A percentile compares a stretch with the other conserved stretches of the same genome.
phyloP scores from a whole-genome alignment of 2,113 vertebrate species.

The Myxocyprinus asiaticus region DNA sequence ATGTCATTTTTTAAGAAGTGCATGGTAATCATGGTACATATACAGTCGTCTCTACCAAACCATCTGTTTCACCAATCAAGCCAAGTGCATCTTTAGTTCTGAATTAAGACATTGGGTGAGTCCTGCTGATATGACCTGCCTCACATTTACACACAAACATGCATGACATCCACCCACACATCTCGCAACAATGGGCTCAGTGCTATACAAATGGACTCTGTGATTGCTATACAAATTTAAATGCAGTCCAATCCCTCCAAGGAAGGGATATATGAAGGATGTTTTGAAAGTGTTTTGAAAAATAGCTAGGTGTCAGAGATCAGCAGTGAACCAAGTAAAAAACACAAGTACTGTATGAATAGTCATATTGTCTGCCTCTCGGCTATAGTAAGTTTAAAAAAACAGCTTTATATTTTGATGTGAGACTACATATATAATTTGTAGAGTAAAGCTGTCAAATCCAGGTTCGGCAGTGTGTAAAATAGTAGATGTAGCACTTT shows the following conservation, averaged over 20 bases:
- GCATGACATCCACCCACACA: conserved; percentile 35
- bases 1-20: no score
- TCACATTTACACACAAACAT: background rate
- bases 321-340: background rate
- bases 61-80: conserved; percentile 8
- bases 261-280: conserved; percentile 22
- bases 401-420: background rate
- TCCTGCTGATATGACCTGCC: conserved; percentile 35
- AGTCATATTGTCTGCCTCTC: background rate
- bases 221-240: background rate
- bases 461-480: background rate
- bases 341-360: conserved; percentile 2
- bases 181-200: conserved; percentile 29
- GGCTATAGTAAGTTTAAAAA: background rate
- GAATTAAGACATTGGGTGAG: background rate
- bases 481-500: background rate
- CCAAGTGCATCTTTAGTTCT: background rate
- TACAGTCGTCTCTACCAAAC: background rate
- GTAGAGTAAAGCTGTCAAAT: background rate
- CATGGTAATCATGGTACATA: no score
- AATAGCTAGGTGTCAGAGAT: conserved; percentile 2
- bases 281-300: conserved; percentile 9
- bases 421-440: background rate
- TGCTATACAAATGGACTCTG: background rate
- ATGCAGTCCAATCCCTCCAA: conserved; percentile 27